A percentile compares a stretch with the other conserved stretches of the same genome.
These are phyloP conservation scores for Butorides virescens DNA, from an alignment of 2,113 vertebrate species.

Conservation along the genomic window DNA sequence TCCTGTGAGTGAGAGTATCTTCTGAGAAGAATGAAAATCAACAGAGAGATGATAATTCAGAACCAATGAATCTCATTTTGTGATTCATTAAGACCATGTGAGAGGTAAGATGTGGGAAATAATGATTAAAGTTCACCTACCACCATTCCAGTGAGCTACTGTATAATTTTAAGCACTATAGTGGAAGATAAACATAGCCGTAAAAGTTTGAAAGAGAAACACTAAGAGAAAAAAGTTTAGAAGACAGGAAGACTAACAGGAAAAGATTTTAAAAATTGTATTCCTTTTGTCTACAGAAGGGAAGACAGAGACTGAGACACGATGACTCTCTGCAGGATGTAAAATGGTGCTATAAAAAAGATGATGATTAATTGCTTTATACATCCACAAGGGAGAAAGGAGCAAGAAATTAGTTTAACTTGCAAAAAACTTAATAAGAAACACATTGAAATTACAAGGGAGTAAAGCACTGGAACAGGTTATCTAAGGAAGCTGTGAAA, in stretches of 20 bases:
- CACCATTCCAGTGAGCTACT: background rate
- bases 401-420: background rate
- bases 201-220: background rate
- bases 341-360: background rate
- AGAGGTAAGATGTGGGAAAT: background rate
- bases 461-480: background rate
- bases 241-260: background rate
- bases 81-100: background rate
- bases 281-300: background rate
- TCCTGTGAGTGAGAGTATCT: background rate
- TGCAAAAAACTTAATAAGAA: background rate
- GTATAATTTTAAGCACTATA: background rate
- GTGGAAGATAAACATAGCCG: background rate
- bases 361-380: conserved; percentile 31
- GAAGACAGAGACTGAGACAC: background rate
- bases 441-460: background rate
- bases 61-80: background rate
- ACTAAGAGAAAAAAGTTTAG: background rate
- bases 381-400: background rate
- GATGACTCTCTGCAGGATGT: background rate
- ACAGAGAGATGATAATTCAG: background rate
- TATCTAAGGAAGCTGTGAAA: background rate
- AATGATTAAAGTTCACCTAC: background rate
- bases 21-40: background rate
- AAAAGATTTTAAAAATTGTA: background rate